Conservation (phyloP, 2,113 vertebrate genomes). For the Hippocampus mohnikei region DNA sequence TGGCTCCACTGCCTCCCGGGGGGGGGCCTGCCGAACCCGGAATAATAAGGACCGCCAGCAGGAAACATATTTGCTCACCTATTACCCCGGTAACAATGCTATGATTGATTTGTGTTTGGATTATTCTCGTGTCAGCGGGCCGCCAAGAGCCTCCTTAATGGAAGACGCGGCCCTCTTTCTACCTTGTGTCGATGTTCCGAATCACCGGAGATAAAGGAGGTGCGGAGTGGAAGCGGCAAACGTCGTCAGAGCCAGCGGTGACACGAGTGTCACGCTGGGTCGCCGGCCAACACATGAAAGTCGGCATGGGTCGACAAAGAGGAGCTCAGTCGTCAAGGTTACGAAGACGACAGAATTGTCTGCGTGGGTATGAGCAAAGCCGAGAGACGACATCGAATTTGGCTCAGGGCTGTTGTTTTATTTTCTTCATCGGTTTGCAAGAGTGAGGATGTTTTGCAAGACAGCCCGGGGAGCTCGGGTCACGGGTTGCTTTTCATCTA, state of each 20-base stretch:
- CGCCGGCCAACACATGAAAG: not conserved
- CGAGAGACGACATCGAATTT: conserved; percentile 1
- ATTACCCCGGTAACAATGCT: conserved; percentile 63
- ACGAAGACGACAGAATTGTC: not conserved
- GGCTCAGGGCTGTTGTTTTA: conserved; percentile 27
- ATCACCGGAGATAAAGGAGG: conserved; percentile 50
- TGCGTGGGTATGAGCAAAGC: not conserved
- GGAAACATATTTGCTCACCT: conserved; percentile 66
- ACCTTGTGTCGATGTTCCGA: conserved; percentile 45
- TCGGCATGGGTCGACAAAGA: not conserved
- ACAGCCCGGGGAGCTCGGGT: not conserved
- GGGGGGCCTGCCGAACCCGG: conserved; percentile 36
- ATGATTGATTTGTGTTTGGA: conserved; percentile 71
- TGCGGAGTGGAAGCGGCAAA: conserved; percentile 15
- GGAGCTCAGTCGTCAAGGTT: conserved; percentile 2
- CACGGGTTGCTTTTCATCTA: not conserved
- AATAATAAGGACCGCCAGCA: conserved; percentile 65
- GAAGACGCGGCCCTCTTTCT: conserved; percentile 38
- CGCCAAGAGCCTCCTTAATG: conserved; percentile 55
- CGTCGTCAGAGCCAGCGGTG: not conserved
- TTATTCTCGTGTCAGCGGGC: conserved; percentile 64
- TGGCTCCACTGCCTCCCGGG: conserved; percentile 51
- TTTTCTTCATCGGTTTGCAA: not conserved
- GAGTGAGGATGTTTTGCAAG: not conserved
- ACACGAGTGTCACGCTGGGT: conserved; percentile 27